Evolutionary conservation across 2,113 vertebrate genomes (phyloP).

Genomic region (Aspidoscelis tigris): DNA sequence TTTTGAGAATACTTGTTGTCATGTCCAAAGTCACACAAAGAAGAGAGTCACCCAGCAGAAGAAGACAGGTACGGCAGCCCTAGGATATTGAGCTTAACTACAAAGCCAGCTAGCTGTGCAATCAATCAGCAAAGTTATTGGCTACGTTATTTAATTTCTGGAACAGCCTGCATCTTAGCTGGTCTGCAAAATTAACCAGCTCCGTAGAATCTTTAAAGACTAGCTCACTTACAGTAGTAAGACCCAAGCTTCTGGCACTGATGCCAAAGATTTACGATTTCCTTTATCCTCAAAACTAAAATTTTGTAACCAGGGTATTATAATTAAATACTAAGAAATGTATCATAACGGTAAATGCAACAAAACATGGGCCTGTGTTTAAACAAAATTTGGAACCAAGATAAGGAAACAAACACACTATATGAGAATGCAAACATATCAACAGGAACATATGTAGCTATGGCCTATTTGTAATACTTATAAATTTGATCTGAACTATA

Average conservation of each 20-base stretch:
- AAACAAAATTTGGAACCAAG: neutral
- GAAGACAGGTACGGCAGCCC: neutral
- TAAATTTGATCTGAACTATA: neutral
- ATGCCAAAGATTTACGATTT: neutral
- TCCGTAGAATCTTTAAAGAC: neutral
- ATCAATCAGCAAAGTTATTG: neutral
- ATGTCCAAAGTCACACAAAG: fast-evolving
- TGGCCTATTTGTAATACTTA: neutral
- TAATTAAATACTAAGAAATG: neutral
- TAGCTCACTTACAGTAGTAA: neutral
- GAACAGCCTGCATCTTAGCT: neutral
- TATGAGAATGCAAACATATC: no score
- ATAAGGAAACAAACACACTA: neutral
- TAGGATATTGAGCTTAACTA: neutral
- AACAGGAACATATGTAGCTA: neutral
- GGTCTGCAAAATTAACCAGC: neutral
- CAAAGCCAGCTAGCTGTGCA: neutral
- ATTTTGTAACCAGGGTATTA: neutral
- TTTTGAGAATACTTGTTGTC: fast-evolving
- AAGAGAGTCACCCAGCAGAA: neutral
- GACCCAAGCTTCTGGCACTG: neutral
- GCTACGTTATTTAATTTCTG: neutral
- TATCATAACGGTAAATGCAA: neutral
- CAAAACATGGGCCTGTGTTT: neutral
- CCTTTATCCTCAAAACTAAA: neutral